Evolutionary conservation across 2,113 vertebrate species (phyloP).

Genomic region (Hymenochirus boettgeri): DNA sequence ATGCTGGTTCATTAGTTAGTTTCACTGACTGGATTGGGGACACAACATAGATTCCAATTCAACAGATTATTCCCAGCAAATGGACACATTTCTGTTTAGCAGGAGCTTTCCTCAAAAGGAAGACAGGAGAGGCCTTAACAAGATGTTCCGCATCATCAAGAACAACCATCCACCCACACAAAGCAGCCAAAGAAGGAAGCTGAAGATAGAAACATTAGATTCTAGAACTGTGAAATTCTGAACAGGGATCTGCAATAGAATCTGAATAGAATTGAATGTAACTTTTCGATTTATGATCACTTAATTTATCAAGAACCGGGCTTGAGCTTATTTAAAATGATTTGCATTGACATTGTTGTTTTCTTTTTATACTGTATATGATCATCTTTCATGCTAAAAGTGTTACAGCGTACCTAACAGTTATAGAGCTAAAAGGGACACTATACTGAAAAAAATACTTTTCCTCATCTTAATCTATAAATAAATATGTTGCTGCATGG

Average conservation of each 20-base stretch:
- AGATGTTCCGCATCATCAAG: slow-evolving; percentile 17
- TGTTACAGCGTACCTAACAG: too few relatives aligned
- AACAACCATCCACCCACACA: slow-evolving; percentile 17
- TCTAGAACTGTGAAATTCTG: background rate
- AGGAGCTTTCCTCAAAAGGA: background rate
- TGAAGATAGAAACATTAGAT: background rate
- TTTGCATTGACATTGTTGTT: too few relatives aligned
- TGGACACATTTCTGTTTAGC: background rate
- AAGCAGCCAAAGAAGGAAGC: background rate
- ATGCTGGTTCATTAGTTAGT: slow-evolving; percentile 6
- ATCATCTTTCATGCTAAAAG: too few relatives aligned
- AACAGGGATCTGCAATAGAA: background rate
- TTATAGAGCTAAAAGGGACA: too few relatives aligned
- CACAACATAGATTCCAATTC: background rate
- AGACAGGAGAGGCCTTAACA: slow-evolving; percentile 2
- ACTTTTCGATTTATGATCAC: too few relatives aligned
- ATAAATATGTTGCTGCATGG: too few relatives aligned
- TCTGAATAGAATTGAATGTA: too few relatives aligned
- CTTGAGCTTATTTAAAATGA: too few relatives aligned
- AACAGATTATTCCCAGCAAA: slow-evolving; percentile 1
- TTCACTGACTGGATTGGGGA: slow-evolving; percentile 3
- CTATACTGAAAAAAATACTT: too few relatives aligned
- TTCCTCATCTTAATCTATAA: too few relatives aligned
- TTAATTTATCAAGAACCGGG: too few relatives aligned
- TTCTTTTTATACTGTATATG: too few relatives aligned